A percentile compares a stretch with the other conserved stretches of the same genome.
These are phyloP conservation scores for Acipenser ruthenus DNA, from an alignment of 2,797 vertebrate genomes.

Conservation along the genomic window DNA sequence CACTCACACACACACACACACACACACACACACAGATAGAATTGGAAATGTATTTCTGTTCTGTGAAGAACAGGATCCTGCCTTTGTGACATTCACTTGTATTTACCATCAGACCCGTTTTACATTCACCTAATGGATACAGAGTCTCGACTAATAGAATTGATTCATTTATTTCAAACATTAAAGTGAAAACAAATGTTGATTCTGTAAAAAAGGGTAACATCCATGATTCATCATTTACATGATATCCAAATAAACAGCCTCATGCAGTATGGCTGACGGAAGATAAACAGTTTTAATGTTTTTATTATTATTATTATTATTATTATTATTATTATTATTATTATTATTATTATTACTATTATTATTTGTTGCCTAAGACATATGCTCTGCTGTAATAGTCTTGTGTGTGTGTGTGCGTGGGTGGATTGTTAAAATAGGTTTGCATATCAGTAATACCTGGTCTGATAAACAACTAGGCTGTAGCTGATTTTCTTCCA, in stretches of 20 bases:
- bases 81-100: conserved; percentile 76
- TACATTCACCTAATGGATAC: conserved; percentile 55
- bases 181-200: conserved; percentile 40
- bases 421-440: neutral
- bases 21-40: conserved; percentile 18
- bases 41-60: conserved; percentile 76
- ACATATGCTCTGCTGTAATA: neutral
- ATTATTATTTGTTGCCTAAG: neutral
- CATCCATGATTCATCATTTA: conserved; percentile 48
- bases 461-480: too few species aligned
- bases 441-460: too few species aligned
- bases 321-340: neutral
- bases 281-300: conserved; percentile 1
- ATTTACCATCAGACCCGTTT: conserved; percentile 67
- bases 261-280: conserved; percentile 30
- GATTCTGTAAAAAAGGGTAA: conserved; percentile 39
- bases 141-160: conserved; percentile 49
- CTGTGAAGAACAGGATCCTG: conserved; percentile 61
- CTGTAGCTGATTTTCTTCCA: too few species aligned
- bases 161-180: conserved; percentile 31
- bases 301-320: neutral
- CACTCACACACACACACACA: conserved; percentile 17
- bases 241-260: conserved; percentile 40
- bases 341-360: too few species aligned
- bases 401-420: neutral